Percentiles rank a stretch among this genome's conserved stretches.
phyloP scores from a whole-genome alignment of 2,797 vertebrate genomes.

The Psittacula derbiana region DNA sequence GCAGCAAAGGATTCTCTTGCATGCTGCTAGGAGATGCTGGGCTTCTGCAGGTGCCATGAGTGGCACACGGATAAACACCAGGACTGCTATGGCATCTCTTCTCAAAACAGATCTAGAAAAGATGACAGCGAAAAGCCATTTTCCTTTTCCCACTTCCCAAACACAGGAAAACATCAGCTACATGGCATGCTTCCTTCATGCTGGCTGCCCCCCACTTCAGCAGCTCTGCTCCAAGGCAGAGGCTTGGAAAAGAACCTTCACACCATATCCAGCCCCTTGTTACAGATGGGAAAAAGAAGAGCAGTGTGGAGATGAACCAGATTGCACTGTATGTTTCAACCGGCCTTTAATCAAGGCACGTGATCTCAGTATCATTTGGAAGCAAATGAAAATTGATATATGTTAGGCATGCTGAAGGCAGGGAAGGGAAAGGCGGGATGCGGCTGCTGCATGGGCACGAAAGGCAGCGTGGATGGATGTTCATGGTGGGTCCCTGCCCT shows the following conservation, averaged over 20 bases:
- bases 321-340: neutral
- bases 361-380: neutral
- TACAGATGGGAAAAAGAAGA: rapidly evolving
- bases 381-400: constrained; percentile 19
- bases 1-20: neutral
- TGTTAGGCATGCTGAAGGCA: neutral
- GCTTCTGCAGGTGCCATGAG: rapidly evolving
- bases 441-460: neutral
- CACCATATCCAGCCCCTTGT: neutral
- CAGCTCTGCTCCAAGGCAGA: neutral
- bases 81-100: neutral
- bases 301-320: neutral
- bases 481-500: neutral
- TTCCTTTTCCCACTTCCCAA: neutral
- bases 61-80: neutral
- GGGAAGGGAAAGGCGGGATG: neutral
- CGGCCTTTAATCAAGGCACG: constrained; percentile 10
- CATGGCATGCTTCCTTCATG: rapidly evolving
- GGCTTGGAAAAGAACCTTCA: neutral
- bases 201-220: neutral
- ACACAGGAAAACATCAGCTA: neutral
- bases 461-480: rapidly evolving
- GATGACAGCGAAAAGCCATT: neutral
- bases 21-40: rapidly evolving
- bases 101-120: neutral